These are phyloP conservation scores for Gnathonemus echidnorhynchus DNA, from an alignment of 2,113 vertebrate genomes.

Conservation along the genomic window DNA sequence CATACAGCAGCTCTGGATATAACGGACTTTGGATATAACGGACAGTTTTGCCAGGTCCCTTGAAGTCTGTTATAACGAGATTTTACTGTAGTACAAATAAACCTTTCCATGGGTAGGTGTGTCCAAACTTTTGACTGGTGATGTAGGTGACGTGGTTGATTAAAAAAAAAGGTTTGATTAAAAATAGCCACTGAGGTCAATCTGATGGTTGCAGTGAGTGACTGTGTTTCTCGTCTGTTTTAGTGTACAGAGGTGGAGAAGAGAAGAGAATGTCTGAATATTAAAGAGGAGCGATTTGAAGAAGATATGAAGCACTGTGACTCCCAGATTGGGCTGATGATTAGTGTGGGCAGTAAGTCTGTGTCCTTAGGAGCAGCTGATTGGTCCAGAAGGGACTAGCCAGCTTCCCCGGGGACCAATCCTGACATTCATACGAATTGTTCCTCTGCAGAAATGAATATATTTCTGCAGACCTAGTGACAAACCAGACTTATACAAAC, in stretches of 20 bases:
- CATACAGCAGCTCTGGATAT: too few relatives aligned
- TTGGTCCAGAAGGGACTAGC: not conserved
- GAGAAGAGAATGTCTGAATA: not conserved
- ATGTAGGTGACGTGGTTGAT: not conserved
- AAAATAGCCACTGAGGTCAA: not conserved
- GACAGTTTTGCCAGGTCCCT: too few relatives aligned
- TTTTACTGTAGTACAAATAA: too few relatives aligned
- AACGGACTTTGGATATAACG: too few relatives aligned
- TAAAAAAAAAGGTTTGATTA: not conserved
- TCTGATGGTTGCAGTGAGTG: not conserved
- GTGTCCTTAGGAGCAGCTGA: not conserved
- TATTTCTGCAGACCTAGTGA: not conserved
- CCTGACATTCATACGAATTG: not conserved
- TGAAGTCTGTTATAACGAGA: too few relatives aligned
- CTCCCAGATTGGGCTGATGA: not conserved
- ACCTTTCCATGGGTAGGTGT: too few relatives aligned
- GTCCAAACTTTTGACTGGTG: not conserved
- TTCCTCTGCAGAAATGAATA: not conserved
- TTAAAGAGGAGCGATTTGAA: constrained; percentile 17
- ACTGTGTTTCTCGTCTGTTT: not conserved
- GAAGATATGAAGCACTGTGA: not conserved
- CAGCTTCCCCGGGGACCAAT: not conserved
- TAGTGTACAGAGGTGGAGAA: not conserved
- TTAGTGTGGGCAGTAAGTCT: constrained; percentile 1
- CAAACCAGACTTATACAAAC: not conserved